These are phyloP conservation scores for Drosophila arawakana DNA, from an alignment of 1,140 invertebrate species.

Conservation along the genomic window DNA sequence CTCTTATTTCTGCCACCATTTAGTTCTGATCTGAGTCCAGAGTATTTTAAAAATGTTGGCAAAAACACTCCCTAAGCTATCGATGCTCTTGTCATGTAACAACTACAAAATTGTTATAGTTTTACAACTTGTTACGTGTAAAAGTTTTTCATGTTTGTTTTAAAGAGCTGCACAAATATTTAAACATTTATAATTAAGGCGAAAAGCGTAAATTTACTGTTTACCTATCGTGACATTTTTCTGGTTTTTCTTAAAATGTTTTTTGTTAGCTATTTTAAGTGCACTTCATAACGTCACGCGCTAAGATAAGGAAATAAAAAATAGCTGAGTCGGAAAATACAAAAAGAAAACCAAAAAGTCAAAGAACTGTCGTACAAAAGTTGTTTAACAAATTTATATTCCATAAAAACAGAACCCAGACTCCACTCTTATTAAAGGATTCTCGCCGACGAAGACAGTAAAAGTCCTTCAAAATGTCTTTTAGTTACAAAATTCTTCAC, in stretches of 20 bases:
- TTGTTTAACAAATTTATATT: too few relatives aligned
- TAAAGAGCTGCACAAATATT: constrained; percentile 13
- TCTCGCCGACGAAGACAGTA: too few relatives aligned
- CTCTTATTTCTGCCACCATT: too few relatives aligned
- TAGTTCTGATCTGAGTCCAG: too few relatives aligned
- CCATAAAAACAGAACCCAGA: too few relatives aligned
- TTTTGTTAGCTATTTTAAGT: constrained; percentile 5
- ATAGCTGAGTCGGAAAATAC: neutral
- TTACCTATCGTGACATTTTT: constrained; percentile 2
- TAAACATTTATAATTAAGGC: constrained; percentile 3
- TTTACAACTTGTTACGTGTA: neutral
- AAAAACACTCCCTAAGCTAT: too few relatives aligned
- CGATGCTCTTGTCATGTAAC: too few relatives aligned
- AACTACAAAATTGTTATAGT: too few relatives aligned
- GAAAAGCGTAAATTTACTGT: constrained; percentile 2
- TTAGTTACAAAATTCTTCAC: too few relatives aligned
- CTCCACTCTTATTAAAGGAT: too few relatives aligned
- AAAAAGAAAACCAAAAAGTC: neutral
- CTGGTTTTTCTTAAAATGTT: neutral
- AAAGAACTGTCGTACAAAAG: neutral
- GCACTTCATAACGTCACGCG: constrained; percentile 10
- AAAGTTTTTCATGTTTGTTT: neutral
- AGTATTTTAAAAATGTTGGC: too few relatives aligned
- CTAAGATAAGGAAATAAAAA: constrained; percentile 12
- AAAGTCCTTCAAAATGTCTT: too few relatives aligned